phyloP scores from a whole-genome alignment of 2,888 invertebrate genomes.

The Patella caerulea region DNA sequence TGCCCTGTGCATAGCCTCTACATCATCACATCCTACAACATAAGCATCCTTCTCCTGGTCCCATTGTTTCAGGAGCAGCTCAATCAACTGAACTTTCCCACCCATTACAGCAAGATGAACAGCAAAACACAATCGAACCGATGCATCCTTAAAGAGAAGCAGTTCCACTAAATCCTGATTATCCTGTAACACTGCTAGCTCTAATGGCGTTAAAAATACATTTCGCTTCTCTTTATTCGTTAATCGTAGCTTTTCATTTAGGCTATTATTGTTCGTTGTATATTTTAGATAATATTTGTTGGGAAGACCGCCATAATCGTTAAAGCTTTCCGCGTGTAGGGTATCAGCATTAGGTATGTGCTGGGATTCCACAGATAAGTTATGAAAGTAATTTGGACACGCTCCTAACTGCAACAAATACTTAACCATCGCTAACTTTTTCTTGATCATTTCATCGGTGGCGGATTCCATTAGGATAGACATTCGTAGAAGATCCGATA shows the following conservation, averaged over 20 bases:
- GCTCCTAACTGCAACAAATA: conserved; percentile 30
- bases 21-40: conserved; percentile 3
- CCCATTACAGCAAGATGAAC: conserved; percentile 28
- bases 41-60: conserved; percentile 16
- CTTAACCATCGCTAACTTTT: conserved; percentile 19
- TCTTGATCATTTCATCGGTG: background rate
- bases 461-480: conserved; percentile 21
- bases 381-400: conserved; percentile 24
- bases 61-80: conserved; percentile 23
- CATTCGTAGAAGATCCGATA: conserved; percentile 25
- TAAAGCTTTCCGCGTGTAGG: too few species aligned
- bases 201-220: conserved; percentile 27
- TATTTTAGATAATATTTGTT: too few species aligned
- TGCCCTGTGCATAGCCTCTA: conserved; percentile 27
- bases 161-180: conserved; percentile 26
- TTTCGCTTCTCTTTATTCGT: conserved; percentile 15
- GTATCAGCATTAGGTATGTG: too few species aligned
- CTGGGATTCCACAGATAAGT: too few species aligned
- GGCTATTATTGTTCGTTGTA: too few species aligned
- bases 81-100: conserved; percentile 20
- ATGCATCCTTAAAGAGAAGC: conserved; percentile 25
- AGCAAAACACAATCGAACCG: conserved; percentile 34
- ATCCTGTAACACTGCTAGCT: conserved; percentile 29
- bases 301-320: too few species aligned
- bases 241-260: too few species aligned